Evolutionary conservation across 2,797 vertebrate species (phyloP).

Genomic region (Takifugu ocellatus): DNA sequence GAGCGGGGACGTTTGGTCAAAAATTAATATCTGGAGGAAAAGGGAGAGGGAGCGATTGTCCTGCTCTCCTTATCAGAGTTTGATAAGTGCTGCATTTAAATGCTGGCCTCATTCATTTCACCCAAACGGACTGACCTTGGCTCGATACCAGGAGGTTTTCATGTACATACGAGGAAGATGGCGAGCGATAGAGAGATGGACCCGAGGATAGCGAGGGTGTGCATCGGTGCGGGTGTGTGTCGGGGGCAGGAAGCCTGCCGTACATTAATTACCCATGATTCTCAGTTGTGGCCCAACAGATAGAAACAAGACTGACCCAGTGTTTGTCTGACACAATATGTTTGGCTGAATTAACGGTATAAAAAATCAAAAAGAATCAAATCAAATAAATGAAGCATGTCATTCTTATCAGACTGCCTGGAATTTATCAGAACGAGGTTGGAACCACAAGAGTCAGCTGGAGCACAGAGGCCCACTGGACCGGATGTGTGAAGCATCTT

Average conservation of each 20-base stretch:
- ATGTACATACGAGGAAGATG: conserved; percentile 30
- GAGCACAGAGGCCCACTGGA: conserved; percentile 7
- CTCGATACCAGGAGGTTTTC: conserved; percentile 52
- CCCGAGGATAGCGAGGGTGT: conserved; percentile 27
- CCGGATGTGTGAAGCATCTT: not conserved
- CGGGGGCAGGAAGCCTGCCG: conserved; percentile 29
- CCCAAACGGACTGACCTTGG: conserved; percentile 72
- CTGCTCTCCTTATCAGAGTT: conserved; percentile 64
- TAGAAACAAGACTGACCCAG: conserved; percentile 14
- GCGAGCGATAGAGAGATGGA: conserved; percentile 37
- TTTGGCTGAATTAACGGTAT: conserved; percentile 25
- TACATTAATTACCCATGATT: conserved; percentile 60
- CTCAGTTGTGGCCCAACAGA: conserved; percentile 35
- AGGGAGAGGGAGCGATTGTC: conserved; percentile 57
- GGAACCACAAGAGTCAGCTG: not conserved
- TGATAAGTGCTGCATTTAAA: conserved; percentile 68
- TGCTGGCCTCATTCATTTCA: conserved; percentile 65
- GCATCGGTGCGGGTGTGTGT: conserved; percentile 12
- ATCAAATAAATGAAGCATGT: no score
- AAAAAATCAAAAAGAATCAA: not conserved
- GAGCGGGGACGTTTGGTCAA: conserved; percentile 81
- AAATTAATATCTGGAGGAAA: conserved; percentile 78
- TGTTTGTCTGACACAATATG: conserved; percentile 18
- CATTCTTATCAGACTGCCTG: no score
- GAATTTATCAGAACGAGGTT: conserved; percentile 7